Evolutionary conservation across 2,888 invertebrate genomes (phyloP).

Genomic region (Oxytorus armatus): DNA sequence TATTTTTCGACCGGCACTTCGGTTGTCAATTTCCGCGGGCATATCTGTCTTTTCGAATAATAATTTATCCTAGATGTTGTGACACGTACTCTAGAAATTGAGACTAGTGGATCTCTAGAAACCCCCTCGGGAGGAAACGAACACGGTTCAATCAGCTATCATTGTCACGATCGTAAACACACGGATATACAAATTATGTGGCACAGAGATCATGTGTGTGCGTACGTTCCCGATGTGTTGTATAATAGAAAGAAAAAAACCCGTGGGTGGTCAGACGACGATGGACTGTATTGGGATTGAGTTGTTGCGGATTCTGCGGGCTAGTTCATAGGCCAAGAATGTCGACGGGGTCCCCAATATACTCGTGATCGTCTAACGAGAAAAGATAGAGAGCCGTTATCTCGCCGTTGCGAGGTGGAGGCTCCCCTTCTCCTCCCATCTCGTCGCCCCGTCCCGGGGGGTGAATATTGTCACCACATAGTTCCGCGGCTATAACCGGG

Average conservation of each 20-base stretch:
- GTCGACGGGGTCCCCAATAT: slow-evolving; percentile 13
- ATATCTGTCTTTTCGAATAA: no score
- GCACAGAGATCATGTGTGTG: neutral
- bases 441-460: neutral
- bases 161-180: slow-evolving; percentile 4
- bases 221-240: no score
- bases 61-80: neutral
- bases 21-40: no score
- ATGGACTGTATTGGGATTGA: slow-evolving; percentile 19
- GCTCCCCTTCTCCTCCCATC: neutral
- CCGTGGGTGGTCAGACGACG: slow-evolving; percentile 19
- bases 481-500: neutral
- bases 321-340: slow-evolving; percentile 32
- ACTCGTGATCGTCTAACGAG: slow-evolving; percentile 43
- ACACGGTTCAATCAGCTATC: slow-evolving; percentile 11
- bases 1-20: no score
- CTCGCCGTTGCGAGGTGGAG: slow-evolving; percentile 10
- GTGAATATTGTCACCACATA: neutral
- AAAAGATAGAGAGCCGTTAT: slow-evolving; percentile 40
- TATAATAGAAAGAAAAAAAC: slow-evolving; percentile 14
- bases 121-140: neutral
- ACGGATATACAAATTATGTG: slow-evolving; percentile 2
- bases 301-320: slow-evolving; percentile 15
- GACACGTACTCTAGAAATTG: neutral
- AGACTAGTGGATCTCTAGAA: neutral